A percentile compares a stretch with the other conserved stretches of the same genome.
phyloP scores from a whole-genome alignment of 2,888 invertebrate species.

The Chrysotoxum bicinctum region DNA sequence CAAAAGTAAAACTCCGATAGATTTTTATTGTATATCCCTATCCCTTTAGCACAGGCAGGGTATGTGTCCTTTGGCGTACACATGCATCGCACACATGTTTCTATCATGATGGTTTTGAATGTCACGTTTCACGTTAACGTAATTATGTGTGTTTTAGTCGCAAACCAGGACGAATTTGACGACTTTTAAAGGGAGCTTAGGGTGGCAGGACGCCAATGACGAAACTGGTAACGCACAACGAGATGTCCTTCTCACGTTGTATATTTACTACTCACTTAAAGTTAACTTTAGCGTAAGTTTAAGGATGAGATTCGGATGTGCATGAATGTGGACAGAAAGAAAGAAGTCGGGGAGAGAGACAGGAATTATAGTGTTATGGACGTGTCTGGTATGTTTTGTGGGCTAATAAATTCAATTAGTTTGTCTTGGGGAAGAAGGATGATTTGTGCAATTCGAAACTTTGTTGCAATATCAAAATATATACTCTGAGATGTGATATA shows the following conservation, averaged over 20 bases:
- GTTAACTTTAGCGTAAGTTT: constrained; percentile 20
- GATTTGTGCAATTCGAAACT: constrained; percentile 47
- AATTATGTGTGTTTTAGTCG: constrained; percentile 60
- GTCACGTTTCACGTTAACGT: constrained; percentile 68
- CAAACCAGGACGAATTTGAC: constrained; percentile 39
- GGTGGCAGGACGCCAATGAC: background rate
- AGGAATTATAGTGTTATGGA: constrained; percentile 27
- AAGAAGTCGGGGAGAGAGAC: background rate
- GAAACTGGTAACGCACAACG: constrained; percentile 14
- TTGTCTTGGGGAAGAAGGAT: constrained; percentile 32
- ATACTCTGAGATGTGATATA: background rate
- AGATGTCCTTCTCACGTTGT: constrained; percentile 36
- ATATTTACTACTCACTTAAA: constrained; percentile 29
- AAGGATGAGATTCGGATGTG: background rate
- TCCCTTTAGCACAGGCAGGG: too few species aligned
- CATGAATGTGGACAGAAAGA: background rate
- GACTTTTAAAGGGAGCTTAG: constrained; percentile 9
- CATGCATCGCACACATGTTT: constrained; percentile 30
- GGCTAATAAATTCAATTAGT: constrained; percentile 67
- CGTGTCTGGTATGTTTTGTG: constrained; percentile 41
- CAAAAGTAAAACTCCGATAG: constrained; percentile 64
- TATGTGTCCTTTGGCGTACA: background rate
- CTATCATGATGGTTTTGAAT: constrained; percentile 46
- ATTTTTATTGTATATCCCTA: constrained; percentile 56
- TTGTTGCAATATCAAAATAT: constrained; percentile 26